Percentiles rank a stretch among this genome's conserved stretches.
Evolutionary conservation across 2,797 vertebrate species (phyloP).

Genomic region (Crax fasciolata): DNA sequence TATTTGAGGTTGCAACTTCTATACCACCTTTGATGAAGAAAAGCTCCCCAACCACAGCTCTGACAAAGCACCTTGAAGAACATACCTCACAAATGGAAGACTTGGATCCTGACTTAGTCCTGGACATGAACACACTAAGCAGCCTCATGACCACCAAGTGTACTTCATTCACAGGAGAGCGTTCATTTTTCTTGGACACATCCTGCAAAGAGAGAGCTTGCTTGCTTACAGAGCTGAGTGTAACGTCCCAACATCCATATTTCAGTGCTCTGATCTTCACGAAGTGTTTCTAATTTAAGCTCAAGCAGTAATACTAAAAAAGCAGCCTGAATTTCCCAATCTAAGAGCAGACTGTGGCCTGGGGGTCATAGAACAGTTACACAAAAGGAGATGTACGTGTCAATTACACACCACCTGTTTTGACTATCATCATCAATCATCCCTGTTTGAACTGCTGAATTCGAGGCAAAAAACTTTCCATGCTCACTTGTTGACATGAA

Average conservation of each 20-base stretch:
- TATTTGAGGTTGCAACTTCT: background rate
- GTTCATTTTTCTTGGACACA: slow-evolving; percentile 96
- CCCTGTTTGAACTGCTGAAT: background rate
- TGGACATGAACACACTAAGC: slow-evolving; percentile 98
- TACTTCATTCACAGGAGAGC: slow-evolving; percentile 94
- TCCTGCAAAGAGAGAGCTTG: slow-evolving; percentile 83
- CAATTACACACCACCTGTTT: background rate
- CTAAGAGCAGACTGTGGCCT: background rate
- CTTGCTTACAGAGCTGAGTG: background rate
- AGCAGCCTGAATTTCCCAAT: background rate
- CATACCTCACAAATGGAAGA: slow-evolving; percentile 94
- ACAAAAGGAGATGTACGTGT: background rate
- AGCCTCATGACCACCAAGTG: slow-evolving; percentile 98
- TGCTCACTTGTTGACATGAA: background rate
- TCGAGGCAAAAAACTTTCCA: background rate
- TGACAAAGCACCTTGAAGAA: background rate
- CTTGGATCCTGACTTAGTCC: slow-evolving; percentile 97
- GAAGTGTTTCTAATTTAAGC: background rate
- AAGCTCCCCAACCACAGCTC: background rate
- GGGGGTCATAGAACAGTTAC: background rate
- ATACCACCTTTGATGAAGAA: background rate
- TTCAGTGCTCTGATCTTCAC: background rate
- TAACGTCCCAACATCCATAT: background rate
- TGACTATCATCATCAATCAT: background rate
- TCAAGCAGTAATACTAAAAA: background rate